Conservation (phyloP, 2,797 vertebrate genomes). For the Pseudocheirus occidentalis region DNA sequence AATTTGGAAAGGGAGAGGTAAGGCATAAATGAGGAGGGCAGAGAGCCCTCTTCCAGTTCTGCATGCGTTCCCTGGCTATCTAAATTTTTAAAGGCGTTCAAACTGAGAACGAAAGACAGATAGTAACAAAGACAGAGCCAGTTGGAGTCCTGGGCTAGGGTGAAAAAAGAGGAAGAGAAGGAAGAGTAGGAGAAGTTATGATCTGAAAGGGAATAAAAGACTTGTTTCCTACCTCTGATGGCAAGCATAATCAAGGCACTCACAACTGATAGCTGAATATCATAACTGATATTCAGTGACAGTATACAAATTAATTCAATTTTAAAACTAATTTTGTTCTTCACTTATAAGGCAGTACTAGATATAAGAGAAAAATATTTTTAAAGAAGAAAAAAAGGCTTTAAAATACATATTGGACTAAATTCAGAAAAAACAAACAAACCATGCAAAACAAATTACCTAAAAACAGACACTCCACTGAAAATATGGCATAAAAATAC, state of each 20-base stretch:
- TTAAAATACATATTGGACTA: slow-evolving; percentile 17
- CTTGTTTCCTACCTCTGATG: not conserved
- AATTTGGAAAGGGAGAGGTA: not conserved
- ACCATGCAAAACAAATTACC: not conserved
- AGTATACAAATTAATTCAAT: not conserved
- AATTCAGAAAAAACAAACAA: not conserved
- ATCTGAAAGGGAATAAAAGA: not conserved
- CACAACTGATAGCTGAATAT: not conserved
- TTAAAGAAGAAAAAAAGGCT: not conserved
- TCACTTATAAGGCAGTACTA: not conserved
- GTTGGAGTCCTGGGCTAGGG: not conserved
- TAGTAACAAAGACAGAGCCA: not conserved
- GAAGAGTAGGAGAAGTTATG: not conserved
- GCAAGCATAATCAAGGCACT: not conserved
- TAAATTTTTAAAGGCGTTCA: not conserved
- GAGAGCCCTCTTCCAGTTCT: not conserved
- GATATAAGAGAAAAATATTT: not conserved
- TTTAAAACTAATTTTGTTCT: not conserved
- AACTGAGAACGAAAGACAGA: not conserved
- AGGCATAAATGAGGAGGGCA: not conserved
- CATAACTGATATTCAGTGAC: not conserved
- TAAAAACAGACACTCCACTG: not conserved
- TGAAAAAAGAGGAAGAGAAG: not conserved
- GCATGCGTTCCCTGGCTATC: not conserved
- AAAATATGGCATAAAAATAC: not conserved